phyloP scores from a whole-genome alignment of 2,888 invertebrate species.

The Schrankia costaestrigalis region DNA sequence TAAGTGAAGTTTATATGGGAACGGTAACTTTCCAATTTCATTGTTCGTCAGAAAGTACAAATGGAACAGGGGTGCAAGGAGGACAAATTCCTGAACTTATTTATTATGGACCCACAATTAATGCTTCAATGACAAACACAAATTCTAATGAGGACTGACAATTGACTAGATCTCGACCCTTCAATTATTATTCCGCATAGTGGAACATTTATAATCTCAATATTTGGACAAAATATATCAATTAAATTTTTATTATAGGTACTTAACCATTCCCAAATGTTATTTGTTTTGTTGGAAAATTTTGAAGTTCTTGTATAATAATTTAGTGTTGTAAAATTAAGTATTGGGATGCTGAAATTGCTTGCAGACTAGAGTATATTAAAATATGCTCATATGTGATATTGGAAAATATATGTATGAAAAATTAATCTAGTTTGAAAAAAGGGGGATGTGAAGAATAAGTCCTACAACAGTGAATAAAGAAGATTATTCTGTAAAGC shows the following conservation, averaged over 20 bases:
- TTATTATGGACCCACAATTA: conserved; percentile 92
- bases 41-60: conserved; percentile 97
- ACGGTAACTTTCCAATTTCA: conserved; percentile 98
- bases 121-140: conserved; percentile 54
- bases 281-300: conserved; percentile 39
- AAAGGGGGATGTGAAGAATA: too few relatives aligned
- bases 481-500: too few relatives aligned
- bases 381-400: too few relatives aligned
- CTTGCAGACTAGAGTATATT: too few relatives aligned
- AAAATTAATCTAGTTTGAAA: too few relatives aligned
- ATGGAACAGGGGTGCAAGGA: conserved; percentile 98
- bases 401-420: too few relatives aligned
- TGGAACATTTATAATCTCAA: conserved; percentile 29
- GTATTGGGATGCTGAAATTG: too few relatives aligned
- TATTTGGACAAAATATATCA: conserved; percentile 23
- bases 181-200: conserved; percentile 62
- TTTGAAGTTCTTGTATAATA: conserved; percentile 52
- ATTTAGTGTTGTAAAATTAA: too few relatives aligned
- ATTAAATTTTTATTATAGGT: conserved; percentile 32
- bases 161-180: conserved; percentile 46
- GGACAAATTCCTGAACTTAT: conserved; percentile 98
- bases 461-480: too few relatives aligned
- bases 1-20: conserved; percentile 95
- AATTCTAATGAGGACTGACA: conserved; percentile 77
- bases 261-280: conserved; percentile 63